phyloP scores from a whole-genome alignment of 2,797 vertebrate species.

The Lates japonicus region DNA sequence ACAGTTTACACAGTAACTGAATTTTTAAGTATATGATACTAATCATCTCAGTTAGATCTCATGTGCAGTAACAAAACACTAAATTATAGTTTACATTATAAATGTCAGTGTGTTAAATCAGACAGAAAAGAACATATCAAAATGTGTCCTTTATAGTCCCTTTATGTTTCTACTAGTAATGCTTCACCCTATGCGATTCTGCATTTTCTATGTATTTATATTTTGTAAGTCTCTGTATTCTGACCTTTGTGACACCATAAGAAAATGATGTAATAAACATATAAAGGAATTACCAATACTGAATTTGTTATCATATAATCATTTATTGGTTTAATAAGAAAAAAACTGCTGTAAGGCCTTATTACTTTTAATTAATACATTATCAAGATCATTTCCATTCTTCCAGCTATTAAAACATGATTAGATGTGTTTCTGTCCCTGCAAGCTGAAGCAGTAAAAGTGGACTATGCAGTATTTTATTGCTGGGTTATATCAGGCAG shows the following conservation, averaged over 20 bases:
- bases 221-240: conserved; percentile 75
- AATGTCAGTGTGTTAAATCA: conserved; percentile 12
- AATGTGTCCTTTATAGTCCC: conserved; percentile 19
- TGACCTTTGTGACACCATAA: conserved; percentile 66
- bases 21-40: not conserved
- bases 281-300: conserved; percentile 39
- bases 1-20: not conserved
- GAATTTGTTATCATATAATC: conserved; percentile 2
- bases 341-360: not conserved
- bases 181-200: conserved; percentile 45
- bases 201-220: conserved; percentile 76
- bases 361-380: not conserved
- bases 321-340: conserved; percentile 10
- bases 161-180: conserved; percentile 17
- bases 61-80: conserved; percentile 5
- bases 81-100: conserved; percentile 1
- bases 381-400: not conserved
- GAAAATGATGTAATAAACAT: conserved; percentile 60
- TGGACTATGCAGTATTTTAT: not conserved
- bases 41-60: conserved; percentile 34
- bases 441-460: not conserved
- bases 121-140: conserved; percentile 15
- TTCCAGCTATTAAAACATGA: not conserved
- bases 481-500: not conserved
- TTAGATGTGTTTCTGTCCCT: not conserved